Evolutionary conservation across 2,797 vertebrate genomes (phyloP), one percentile per base, ranked within the genome.

Genomic region (Cuculus canorus): DNA sequence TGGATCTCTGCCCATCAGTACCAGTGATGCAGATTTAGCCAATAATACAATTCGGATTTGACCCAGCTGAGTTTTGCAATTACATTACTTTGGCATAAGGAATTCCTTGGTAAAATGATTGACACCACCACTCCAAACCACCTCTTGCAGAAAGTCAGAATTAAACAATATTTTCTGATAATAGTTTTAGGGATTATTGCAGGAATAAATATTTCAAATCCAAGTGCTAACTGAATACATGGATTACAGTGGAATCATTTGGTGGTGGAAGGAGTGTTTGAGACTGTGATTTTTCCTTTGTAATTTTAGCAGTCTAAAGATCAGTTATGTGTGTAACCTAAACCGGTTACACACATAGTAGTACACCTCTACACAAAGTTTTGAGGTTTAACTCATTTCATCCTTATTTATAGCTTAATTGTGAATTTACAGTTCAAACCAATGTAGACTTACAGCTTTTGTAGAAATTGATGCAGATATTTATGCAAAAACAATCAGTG

Each of bases 231-330:
- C 15, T 72, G 35, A 60, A 5, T 45, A 22, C 13, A 60, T 2
- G 33, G n/a, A 50, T 24, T 35, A 12, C 17, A 30, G 21, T 19
- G 7, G 77, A 85, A 54, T 1, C 1, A 2, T 27, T 54, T 56
- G 47, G 43, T 0, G 0, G 52, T 54, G 23, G 7, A 35, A 77
- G 37, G 15, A 66, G 4, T 25, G 81, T 77, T 48, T 50, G 17
- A 92, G 22, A 27, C n/a, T 33, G 10, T 37, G 27, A 18, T 54
- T 86, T 91, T 91, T 59, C 7, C 25, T 5, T 37, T 81, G 45
- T 50, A 59, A 50, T 35, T 57, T 77, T 65, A 59, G 9, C 7
- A 22, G 24, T 59, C 39, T 39, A 70, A 83, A 32, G 11, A 28
- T 45, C 28, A 63, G 4, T 65, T 30, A 73, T 5, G 7, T 83